A percentile compares a stretch with the other conserved stretches of the same genome.
Conservation (phyloP, 2,797 vertebrate genomes). For the Cyprinodon diabolis region DNA sequence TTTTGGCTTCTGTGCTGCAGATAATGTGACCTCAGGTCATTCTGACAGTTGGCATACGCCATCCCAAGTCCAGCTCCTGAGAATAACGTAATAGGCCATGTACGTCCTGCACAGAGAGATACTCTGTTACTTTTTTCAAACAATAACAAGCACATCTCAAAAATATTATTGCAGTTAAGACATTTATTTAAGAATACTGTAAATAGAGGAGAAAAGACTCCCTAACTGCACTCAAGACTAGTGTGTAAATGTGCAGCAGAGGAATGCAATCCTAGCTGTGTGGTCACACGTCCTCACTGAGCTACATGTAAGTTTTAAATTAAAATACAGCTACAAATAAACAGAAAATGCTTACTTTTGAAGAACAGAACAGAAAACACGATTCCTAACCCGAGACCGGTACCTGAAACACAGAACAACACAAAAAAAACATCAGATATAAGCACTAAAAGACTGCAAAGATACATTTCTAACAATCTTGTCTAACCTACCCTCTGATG, state of each 20-base stretch:
- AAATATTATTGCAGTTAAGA: not conserved
- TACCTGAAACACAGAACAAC: conserved; percentile 76
- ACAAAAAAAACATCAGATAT: not conserved
- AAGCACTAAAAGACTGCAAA: not conserved
- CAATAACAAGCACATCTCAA: too few relatives aligned
- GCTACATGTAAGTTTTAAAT: not conserved
- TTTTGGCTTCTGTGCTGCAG: conserved; percentile 88
- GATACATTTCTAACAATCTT: not conserved
- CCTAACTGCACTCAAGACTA: not conserved
- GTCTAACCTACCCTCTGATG: not conserved
- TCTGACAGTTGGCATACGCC: conserved; percentile 97
- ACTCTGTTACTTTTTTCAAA: not conserved
- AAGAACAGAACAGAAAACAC: conserved; percentile 97
- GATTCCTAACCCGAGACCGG: conserved; percentile 93
- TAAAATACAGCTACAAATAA: not conserved
- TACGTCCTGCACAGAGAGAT: conserved; percentile 82
- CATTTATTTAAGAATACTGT: not conserved
- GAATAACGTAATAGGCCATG: conserved; percentile 90
- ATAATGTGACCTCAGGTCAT: conserved; percentile 91
- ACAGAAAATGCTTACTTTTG: conserved; percentile 88
- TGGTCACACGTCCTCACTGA: not conserved
- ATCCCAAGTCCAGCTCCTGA: conserved; percentile 92
- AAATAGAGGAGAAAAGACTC: not conserved
- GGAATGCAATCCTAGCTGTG: not conserved
- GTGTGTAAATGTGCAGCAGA: not conserved